Evolutionary conservation across 2,888 invertebrate genomes (phyloP).

Genomic region (Tolmerus cingulatus): DNA sequence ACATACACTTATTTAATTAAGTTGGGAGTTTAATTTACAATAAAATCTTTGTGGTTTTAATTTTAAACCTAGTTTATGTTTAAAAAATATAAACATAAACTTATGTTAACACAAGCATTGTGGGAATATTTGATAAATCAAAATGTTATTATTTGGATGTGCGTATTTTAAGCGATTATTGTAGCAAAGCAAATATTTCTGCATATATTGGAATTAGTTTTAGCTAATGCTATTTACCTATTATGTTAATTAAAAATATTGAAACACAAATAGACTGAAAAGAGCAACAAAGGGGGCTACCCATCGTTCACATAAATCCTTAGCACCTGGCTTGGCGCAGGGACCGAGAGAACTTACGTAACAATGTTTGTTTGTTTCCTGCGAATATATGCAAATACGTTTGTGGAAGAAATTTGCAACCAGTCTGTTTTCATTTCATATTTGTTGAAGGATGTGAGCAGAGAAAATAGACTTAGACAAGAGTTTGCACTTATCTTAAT

Average conservation of each 20-base stretch:
- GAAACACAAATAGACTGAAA: background rate
- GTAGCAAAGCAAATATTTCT: too few relatives aligned
- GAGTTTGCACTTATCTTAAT: constrained; percentile 14
- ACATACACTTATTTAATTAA: background rate
- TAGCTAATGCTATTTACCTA: background rate
- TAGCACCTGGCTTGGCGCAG: background rate
- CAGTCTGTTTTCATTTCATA: constrained; percentile 11
- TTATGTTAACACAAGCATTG: background rate
- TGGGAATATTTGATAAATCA: background rate
- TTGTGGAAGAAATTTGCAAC: constrained; percentile 26
- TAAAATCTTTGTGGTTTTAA: background rate
- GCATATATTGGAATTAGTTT: too few relatives aligned
- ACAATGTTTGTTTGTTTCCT: background rate
- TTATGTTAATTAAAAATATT: background rate
- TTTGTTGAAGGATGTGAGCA: background rate
- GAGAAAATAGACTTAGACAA: constrained; percentile 21
- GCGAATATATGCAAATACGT: constrained; percentile 10
- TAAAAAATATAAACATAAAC: background rate
- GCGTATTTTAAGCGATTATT: too few relatives aligned
- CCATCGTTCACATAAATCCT: background rate
- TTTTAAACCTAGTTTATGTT: background rate
- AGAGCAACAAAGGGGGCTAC: background rate
- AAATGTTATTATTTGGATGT: background rate
- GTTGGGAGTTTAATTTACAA: background rate
- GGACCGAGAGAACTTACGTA: background rate